phyloP scores from a whole-genome alignment of 2,888 invertebrate species.

The Rapana venosa region DNA sequence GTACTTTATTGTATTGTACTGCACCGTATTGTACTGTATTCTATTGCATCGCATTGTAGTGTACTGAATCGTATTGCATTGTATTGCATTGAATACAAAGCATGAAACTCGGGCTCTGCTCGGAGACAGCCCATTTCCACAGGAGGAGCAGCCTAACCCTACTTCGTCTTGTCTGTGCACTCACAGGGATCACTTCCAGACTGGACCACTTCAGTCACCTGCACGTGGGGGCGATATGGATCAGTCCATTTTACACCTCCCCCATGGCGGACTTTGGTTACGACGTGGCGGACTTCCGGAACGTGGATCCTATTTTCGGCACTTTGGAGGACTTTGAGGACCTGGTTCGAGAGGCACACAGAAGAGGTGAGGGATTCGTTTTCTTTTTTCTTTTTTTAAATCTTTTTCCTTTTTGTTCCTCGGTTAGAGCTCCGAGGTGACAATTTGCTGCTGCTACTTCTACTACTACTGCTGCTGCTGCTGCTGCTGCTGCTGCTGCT shows the following conservation, averaged over 20 bases:
- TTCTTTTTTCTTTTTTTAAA: too few relatives aligned
- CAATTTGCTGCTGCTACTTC: background rate
- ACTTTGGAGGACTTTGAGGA: conserved; percentile 84
- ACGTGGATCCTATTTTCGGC: conserved; percentile 87
- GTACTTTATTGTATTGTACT: too few relatives aligned
- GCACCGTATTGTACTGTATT: too few relatives aligned
- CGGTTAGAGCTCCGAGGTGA: background rate
- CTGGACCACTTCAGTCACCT: conserved; percentile 83
- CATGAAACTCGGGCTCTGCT: too few relatives aligned
- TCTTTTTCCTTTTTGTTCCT: too few relatives aligned
- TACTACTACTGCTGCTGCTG: background rate
- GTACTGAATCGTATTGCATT: too few relatives aligned
- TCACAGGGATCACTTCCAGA: conserved; percentile 48
- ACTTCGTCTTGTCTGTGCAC: background rate
- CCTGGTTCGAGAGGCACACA: conserved; percentile 68
- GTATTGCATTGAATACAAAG: too few relatives aligned
- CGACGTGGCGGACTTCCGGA: conserved; percentile 88
- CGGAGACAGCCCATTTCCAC: too few relatives aligned
- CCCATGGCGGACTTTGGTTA: conserved; percentile 93
- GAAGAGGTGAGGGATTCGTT: conserved; percentile 67
- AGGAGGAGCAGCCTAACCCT: too few relatives aligned
- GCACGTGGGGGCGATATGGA: conserved; percentile 88
- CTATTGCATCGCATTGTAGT: too few relatives aligned
- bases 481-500: too few relatives aligned
- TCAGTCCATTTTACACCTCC: conserved; percentile 90